Evolutionary conservation across 1,140 invertebrate genomes (phyloP).

Genomic region (Caerostris darwini): DNA sequence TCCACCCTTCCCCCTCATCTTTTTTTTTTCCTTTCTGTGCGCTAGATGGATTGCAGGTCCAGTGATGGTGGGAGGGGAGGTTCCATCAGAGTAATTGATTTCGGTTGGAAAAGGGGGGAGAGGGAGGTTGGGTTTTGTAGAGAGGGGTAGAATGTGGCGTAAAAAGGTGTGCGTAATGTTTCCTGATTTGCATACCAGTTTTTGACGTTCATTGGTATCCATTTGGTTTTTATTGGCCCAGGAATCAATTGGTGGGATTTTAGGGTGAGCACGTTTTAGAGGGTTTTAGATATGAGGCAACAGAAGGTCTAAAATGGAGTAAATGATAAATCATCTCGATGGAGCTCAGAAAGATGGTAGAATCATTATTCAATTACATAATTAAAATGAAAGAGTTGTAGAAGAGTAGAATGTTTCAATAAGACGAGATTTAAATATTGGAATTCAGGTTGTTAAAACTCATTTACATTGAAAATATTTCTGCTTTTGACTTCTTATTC

Average conservation of each 20-base stretch:
- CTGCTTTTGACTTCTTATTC: no score
- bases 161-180: conserved; percentile 76
- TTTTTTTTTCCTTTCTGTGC: conserved; percentile 13
- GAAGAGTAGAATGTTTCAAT: no score
- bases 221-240: conserved; percentile 66
- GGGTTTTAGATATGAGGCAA: conserved; percentile 15
- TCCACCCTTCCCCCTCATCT: neutral
- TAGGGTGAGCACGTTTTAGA: conserved; percentile 24
- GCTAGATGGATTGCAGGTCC: conserved; percentile 69
- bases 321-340: neutral
- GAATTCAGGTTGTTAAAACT: no score
- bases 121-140: neutral
- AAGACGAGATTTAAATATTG: no score
- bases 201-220: conserved; percentile 71
- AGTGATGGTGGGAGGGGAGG: conserved; percentile 9
- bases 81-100: conserved; percentile 77
- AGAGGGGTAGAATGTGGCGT: neutral
- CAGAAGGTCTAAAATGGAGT: neutral
- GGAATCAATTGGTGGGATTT: conserved; percentile 65
- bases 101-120: conserved; percentile 20
- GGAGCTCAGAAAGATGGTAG: neutral
- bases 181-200: conserved; percentile 74
- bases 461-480: no score
- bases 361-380: neutral
- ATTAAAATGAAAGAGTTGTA: no score